Base-by-base conservation (phyloP, 2,888 invertebrate genomes). In the Lagria hirta region DNA sequence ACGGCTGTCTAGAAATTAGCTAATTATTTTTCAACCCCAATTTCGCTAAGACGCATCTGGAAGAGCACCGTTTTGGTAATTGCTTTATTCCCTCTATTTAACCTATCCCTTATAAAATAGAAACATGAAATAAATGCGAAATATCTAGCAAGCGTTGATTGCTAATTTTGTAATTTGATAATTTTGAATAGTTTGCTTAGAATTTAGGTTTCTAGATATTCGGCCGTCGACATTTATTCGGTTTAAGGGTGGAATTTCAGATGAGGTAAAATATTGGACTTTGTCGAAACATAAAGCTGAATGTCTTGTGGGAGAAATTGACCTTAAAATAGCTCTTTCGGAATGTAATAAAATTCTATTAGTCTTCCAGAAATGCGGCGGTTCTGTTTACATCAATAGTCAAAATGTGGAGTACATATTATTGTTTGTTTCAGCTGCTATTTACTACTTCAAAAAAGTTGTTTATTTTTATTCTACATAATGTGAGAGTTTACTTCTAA, bases 311-410 rank as follows among this genome's bases (percentile, higher is more conserved):
- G 42, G 47, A 54, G 53, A 51, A 56, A 55, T 55, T 51, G 58
- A 55, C 56, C 58, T 54, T 55, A 54, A 57, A 54, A 55, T 55
- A 55, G 52, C 52, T 45, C 56, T 54, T 54, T 45, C 42, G 36
- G 50, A 47, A 55, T 44, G 47, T 58, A 50, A 57, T 55, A 52
- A 55, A 58, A 57, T 52, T 55, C 49, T 51, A 55, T 57, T 52
- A 52, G 51, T 54, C 55, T 37, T 37, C 28, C 28, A 14, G 37
- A 11, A 28, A 37, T 37, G 37, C 15, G 38, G 38, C 24, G 29
- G 23, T 38, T 38, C 38, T 29, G 38, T 21, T 23, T 35, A 13
- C 13, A 36, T 10, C 20, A n/a, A n/a, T n/a, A n/a, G n/a, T n/a
- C n/a, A n/a, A n/a, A n/a, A n/a, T n/a, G n/a, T n/a, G n/a, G n/a